Conservation (phyloP, 53 echinoderm and acorn worm genomes). For the Luidia sarsii region DNA sequence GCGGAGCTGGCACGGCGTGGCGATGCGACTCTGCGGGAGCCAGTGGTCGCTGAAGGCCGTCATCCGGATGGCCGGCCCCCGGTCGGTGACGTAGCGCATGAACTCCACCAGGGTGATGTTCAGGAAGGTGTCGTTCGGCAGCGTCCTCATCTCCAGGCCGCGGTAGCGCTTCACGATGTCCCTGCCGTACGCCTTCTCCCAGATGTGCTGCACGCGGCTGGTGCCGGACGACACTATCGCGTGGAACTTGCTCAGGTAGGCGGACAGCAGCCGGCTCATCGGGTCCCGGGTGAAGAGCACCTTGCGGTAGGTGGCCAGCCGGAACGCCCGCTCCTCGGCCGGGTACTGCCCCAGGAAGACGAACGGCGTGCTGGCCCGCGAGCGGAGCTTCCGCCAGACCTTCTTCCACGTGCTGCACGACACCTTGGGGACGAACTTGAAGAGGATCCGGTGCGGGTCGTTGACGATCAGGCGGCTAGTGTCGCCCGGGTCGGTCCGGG, state of each 20-base stretch:
- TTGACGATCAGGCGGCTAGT: constrained; percentile 56
- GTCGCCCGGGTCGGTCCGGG: not conserved
- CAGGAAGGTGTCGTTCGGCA: constrained; percentile 10
- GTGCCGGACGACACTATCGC: not conserved
- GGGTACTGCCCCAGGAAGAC: not conserved
- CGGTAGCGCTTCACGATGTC: constrained; percentile 63
- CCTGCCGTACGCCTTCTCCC: constrained; percentile 67
- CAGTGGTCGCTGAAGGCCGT: constrained; percentile 71
- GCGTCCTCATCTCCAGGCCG: not conserved
- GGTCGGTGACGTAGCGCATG: constrained; percentile 58
- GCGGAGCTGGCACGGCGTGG: constrained; percentile 65
- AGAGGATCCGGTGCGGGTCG: constrained; percentile 69
- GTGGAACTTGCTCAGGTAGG: constrained; percentile 68
- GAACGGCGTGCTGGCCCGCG: constrained; percentile 7
- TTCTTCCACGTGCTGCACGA: constrained; percentile 77
- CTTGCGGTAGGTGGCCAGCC: constrained; percentile 63
- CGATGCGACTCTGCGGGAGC: constrained; percentile 66
- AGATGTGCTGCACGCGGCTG: constrained; percentile 38
- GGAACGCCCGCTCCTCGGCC: constrained; percentile 4
- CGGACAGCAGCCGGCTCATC: constrained; percentile 69
- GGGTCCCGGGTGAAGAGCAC: constrained; percentile 87
- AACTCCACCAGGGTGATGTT: constrained; percentile 80
- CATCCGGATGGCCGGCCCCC: constrained; percentile 40
- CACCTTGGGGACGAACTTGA: constrained; percentile 79
- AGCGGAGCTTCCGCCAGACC: constrained; percentile 7